Percentiles rank a stretch among this genome's conserved stretches.
These are phyloP conservation scores for Chloebia gouldiae DNA, from an alignment of 2,113 vertebrate genomes.

Conservation along the genomic window DNA sequence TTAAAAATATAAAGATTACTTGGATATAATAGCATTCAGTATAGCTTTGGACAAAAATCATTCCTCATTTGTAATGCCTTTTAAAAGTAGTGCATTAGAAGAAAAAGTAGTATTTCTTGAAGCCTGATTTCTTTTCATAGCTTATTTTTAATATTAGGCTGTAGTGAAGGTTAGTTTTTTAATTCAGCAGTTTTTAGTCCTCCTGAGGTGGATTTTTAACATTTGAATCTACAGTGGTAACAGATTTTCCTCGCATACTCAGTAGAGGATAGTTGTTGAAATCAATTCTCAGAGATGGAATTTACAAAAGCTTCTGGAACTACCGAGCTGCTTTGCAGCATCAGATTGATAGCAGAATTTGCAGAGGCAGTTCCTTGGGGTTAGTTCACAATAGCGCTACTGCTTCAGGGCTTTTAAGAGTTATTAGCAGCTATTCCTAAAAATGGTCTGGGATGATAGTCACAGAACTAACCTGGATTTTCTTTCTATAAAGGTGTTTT, in stretches of 20 bases:
- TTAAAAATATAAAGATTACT: not conserved
- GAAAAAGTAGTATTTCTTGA: not conserved
- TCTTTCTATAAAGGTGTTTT: not conserved
- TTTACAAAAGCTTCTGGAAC: slow-evolving; percentile 35
- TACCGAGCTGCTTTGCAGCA: not conserved
- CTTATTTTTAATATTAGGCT: slow-evolving; percentile 16
- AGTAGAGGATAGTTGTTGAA: slow-evolving; percentile 1
- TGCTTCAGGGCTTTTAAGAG: slow-evolving; percentile 39
- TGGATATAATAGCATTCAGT: not conserved
- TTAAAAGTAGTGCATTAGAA: not conserved
- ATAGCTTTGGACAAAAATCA: not conserved
- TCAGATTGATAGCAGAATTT: slow-evolving; percentile 47
- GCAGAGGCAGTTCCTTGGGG: not conserved
- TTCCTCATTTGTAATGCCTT: not conserved
- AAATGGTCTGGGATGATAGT: not conserved
- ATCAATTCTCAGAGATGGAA: slow-evolving; percentile 38
- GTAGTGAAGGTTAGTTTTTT: not conserved
- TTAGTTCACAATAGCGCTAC: slow-evolving; percentile 4
- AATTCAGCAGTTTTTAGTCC: not conserved
- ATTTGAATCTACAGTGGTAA: not conserved
- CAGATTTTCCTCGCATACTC: not conserved
- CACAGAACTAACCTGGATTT: not conserved
- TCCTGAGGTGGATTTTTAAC: not conserved
- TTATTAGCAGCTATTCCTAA: slow-evolving; percentile 33
- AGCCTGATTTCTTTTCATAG: not conserved